A percentile compares a stretch with the other conserved stretches of the same genome.
These are phyloP conservation scores for Scaeva pyrastri DNA, from an alignment of 2,888 invertebrate species.

Conservation along the genomic window DNA sequence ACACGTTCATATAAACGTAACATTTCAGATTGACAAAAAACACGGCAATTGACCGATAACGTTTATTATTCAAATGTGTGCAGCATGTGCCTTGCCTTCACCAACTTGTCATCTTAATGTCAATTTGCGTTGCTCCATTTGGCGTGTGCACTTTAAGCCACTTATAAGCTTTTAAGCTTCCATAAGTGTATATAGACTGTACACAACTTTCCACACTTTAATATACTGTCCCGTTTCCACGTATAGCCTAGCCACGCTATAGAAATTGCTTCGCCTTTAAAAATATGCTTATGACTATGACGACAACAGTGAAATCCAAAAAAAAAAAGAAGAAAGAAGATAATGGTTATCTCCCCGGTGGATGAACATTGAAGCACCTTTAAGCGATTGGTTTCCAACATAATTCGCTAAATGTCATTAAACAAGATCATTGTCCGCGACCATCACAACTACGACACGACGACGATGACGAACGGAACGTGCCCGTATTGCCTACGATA, in stretches of 20 bases:
- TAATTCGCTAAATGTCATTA: conserved; percentile 75
- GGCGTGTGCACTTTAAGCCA: background rate
- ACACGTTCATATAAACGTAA: too few species aligned
- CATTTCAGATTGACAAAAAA: too few species aligned
- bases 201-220: conserved; percentile 66
- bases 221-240: conserved; percentile 57
- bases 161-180: background rate
- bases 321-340: conserved; percentile 26
- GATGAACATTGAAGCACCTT: conserved; percentile 69
- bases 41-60: too few species aligned
- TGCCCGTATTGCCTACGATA: conserved; percentile 34
- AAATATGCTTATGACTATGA: conserved; percentile 32
- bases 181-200: conserved; percentile 35
- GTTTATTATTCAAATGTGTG: too few species aligned
- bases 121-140: conserved; percentile 7
- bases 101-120: background rate
- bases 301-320: conserved; percentile 69
- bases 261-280: conserved; percentile 9
- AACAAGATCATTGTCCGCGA: conserved; percentile 75
- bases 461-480: background rate
- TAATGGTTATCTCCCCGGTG: conserved; percentile 57
- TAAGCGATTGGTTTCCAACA: conserved; percentile 71
- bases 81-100: too few species aligned
- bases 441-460: conserved; percentile 25
- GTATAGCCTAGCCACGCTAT: background rate